Percentiles rank a stretch among this genome's conserved stretches.
Evolutionary conservation across 2,113 vertebrate genomes (phyloP).

Genomic region (Saimiri boliviensis): DNA sequence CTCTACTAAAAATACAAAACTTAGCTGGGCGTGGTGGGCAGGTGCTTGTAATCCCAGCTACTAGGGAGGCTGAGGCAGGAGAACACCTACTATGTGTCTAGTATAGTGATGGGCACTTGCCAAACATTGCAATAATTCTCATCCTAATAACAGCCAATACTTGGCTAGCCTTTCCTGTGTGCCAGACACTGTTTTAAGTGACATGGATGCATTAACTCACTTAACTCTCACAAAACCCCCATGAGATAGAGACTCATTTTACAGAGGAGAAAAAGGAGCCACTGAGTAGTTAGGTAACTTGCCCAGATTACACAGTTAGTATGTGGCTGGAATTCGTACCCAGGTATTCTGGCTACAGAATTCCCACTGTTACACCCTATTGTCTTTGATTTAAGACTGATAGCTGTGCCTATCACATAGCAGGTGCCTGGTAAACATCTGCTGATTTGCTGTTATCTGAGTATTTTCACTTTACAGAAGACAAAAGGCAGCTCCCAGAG

Average conservation of each 20-base stretch:
- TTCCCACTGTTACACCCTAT: neutral
- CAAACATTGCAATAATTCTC: neutral
- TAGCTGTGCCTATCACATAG: neutral
- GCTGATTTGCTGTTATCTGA: neutral
- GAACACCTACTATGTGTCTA: neutral
- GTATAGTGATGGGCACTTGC: neutral
- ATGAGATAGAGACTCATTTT: neutral
- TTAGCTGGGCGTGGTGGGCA: too few relatives aligned
- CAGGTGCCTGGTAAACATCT: neutral
- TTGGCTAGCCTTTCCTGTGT: neutral
- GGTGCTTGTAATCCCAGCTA: too few relatives aligned
- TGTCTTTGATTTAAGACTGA: constrained; percentile 12
- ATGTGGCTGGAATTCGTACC: neutral
- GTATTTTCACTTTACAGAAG: constrained; percentile 3
- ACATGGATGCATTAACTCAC: neutral
- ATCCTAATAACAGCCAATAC: neutral
- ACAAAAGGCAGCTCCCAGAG: neutral
- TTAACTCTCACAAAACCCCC: neutral
- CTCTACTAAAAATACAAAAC: too few relatives aligned
- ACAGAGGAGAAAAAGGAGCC: neutral
- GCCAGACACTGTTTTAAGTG: neutral
- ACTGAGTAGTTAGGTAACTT: neutral
- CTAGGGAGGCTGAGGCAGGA: too few relatives aligned
- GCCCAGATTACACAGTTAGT: neutral
- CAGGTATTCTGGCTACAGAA: neutral